phyloP scores from a whole-genome alignment of 2,888 invertebrate species.

The Pherbina coryleti region DNA sequence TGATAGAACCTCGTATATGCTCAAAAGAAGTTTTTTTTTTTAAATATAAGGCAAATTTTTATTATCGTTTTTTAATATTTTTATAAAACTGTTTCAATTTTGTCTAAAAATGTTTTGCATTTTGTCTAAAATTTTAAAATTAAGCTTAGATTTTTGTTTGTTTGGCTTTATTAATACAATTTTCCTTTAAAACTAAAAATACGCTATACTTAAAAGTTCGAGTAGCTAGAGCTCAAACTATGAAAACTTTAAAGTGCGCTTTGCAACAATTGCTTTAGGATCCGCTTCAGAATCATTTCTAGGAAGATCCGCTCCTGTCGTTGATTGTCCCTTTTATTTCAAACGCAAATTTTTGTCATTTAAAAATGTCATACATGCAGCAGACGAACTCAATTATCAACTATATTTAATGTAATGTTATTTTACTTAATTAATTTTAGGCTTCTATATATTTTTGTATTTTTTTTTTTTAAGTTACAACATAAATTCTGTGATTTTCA shows the following conservation, averaged over 20 bases:
- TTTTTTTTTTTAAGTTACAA: constrained; percentile 11
- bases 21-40: too few relatives aligned
- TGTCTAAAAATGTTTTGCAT: background rate
- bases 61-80: too few relatives aligned
- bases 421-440: background rate
- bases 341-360: constrained; percentile 33
- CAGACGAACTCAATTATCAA: constrained; percentile 1
- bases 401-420: background rate
- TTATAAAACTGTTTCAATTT: background rate
- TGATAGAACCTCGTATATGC: too few relatives aligned
- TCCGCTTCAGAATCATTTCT: too few relatives aligned
- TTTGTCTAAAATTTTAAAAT: background rate
- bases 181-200: too few relatives aligned
- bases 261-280: too few relatives aligned
- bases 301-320: background rate
- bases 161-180: too few relatives aligned
- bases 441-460: background rate
- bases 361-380: background rate
- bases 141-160: background rate
- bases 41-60: too few relatives aligned
- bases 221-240: too few relatives aligned
- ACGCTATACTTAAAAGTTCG: too few relatives aligned
- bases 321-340: constrained; percentile 37
- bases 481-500: background rate
- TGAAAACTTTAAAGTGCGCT: too few relatives aligned